Evolutionary conservation across 30 jellyfish, hydroid and myxozoan species (phyloP).

Genomic region (Turritopsis rubra): DNA sequence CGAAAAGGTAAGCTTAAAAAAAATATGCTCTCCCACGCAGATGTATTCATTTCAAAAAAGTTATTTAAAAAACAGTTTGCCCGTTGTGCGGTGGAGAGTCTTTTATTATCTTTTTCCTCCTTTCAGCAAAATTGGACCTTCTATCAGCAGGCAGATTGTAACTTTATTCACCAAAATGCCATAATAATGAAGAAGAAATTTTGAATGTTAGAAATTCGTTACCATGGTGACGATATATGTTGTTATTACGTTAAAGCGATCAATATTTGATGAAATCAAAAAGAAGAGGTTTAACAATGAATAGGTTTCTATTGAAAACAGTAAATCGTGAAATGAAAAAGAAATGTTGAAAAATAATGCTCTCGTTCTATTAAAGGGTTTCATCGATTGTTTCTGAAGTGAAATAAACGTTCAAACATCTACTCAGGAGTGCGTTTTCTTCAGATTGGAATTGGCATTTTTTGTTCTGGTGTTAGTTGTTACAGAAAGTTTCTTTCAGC

Average conservation of each 20-base stretch:
- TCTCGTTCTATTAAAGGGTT: not conserved
- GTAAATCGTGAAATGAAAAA: not conserved
- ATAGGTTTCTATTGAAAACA: not conserved
- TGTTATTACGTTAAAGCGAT: not conserved
- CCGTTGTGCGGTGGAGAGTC: too few species aligned
- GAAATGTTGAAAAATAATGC: not conserved
- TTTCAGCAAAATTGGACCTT: constrained; percentile 26
- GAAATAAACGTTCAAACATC: not conserved
- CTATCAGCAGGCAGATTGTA: constrained; percentile 25
- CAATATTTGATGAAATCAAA: not conserved
- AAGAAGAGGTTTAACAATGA: not conserved
- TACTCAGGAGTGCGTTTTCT: not conserved
- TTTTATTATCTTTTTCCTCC: too few species aligned
- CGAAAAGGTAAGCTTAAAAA: too few species aligned
- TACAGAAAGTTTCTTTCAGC: not conserved
- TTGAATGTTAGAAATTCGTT: not conserved
- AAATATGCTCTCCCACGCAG: constrained; percentile 8
- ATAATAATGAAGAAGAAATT: not conserved
- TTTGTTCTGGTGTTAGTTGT: not conserved
- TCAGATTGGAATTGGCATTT: not conserved
- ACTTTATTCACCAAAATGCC: not conserved
- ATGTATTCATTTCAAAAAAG: too few species aligned
- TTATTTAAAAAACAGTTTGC: too few species aligned
- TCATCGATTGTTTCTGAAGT: not conserved
- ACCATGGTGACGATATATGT: not conserved